Percentiles rank a stretch among this genome's conserved stretches.
Evolutionary conservation across 2,888 invertebrate species (phyloP).

Genomic region (Hemaris fuciformis): DNA sequence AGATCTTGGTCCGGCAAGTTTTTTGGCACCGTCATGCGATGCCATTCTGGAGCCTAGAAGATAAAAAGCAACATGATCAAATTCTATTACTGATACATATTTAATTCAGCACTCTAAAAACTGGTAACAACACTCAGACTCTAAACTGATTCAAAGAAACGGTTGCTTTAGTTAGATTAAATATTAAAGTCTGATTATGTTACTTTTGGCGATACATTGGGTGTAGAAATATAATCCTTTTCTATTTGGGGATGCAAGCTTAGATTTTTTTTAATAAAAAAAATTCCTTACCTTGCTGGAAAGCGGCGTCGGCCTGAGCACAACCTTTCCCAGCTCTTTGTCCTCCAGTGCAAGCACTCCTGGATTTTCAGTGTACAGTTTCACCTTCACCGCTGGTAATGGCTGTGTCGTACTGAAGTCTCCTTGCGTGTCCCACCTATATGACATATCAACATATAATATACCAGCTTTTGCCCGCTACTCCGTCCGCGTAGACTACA

Average conservation of each 20-base stretch:
- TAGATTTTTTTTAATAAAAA: no score
- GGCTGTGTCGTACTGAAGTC: constrained; percentile 99
- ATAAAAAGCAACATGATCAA: constrained; percentile 15
- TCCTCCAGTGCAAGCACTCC: constrained; percentile 99
- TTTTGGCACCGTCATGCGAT: constrained; percentile 97
- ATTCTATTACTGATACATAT: neutral
- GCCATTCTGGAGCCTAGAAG: constrained; percentile 98
- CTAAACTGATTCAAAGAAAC: no score
- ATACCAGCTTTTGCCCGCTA: no score
- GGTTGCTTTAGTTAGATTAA: no score
- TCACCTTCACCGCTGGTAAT: constrained; percentile 97
- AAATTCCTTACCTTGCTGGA: constrained; percentile 89
- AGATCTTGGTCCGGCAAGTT: constrained; percentile 97
- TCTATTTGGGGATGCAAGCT: no score
- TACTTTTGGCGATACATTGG: no score
- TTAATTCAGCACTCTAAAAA: no score
- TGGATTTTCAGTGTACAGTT: constrained; percentile 98
- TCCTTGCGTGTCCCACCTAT: constrained; percentile 99
- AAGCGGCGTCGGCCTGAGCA: constrained; percentile 91
- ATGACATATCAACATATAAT: neutral
- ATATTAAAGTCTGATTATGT: no score
- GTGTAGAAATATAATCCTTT: no score
- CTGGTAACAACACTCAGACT: no score
- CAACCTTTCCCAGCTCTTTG: constrained; percentile 97
- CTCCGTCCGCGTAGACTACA: no score